A percentile compares a stretch with the other conserved stretches of the same genome.
Conservation (phyloP, 2,113 vertebrate species). For the Pantherophis guttatus region DNA sequence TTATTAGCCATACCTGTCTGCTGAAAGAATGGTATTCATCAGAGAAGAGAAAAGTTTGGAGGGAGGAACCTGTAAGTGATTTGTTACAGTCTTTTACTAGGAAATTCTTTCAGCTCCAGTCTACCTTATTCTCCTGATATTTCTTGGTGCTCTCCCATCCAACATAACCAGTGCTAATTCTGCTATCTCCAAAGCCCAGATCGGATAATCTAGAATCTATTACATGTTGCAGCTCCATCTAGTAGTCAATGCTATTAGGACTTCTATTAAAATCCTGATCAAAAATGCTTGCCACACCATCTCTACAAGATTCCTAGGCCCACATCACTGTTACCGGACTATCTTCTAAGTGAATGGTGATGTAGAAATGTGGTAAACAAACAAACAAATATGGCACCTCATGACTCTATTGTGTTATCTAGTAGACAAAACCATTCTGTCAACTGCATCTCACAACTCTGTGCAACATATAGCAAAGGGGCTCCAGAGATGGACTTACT, state of each 20-base stretch:
- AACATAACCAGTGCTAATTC: background rate
- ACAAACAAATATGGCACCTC: constrained; percentile 42
- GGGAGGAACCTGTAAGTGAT: background rate
- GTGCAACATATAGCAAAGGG: constrained; percentile 42
- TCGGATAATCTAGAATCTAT: background rate
- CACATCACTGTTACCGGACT: constrained; percentile 2
- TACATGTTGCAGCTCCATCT: background rate
- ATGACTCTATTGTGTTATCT: background rate
- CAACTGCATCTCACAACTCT: background rate
- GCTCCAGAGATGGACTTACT: background rate
- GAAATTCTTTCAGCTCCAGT: background rate
- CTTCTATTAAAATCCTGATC: background rate
- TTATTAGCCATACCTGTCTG: background rate
- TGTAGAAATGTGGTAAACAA: background rate
- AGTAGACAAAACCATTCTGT: background rate
- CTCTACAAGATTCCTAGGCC: constrained; percentile 5
- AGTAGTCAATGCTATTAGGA: background rate
- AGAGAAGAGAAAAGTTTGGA: background rate
- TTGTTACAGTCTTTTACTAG: background rate
- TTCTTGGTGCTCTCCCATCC: background rate
- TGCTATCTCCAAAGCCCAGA: background rate
- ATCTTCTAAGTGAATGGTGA: background rate
- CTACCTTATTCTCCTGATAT: background rate
- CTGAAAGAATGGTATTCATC: background rate
- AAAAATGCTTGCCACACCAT: too few species aligned